Percentiles rank a stretch among this genome's conserved stretches.
Conservation (phyloP, 1,140 invertebrate species). For the Pseudomyrmex sp. region DNA sequence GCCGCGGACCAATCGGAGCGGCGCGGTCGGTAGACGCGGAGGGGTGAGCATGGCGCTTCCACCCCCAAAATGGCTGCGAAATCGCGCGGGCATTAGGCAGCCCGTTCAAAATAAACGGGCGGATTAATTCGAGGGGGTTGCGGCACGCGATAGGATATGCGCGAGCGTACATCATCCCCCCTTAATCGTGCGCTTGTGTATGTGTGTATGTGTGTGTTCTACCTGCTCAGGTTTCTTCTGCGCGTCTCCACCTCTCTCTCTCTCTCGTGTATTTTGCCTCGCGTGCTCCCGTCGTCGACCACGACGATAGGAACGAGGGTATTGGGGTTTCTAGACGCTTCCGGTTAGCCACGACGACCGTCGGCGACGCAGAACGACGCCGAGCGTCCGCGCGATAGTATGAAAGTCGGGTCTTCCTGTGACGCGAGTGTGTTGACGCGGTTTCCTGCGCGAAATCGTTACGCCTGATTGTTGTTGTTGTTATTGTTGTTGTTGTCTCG, state of each 20-base stretch:
- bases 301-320: slow-evolving; percentile 28
- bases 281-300: slow-evolving; percentile 7
- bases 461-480: not conserved
- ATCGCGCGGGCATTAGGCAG: slow-evolving; percentile 81
- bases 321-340: slow-evolving; percentile 43
- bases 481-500: slow-evolving; percentile 1
- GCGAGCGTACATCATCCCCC: slow-evolving; percentile 5
- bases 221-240: not conserved
- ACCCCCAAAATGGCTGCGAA: slow-evolving; percentile 85
- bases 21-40: not conserved
- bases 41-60: slow-evolving; percentile 70
- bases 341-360: slow-evolving; percentile 52
- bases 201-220: too few relatives aligned
- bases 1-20: slow-evolving; percentile 55
- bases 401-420: slow-evolving; percentile 55
- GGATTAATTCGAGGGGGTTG: slow-evolving; percentile 82
- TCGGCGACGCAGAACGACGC: slow-evolving; percentile 71
- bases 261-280: not conserved
- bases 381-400: slow-evolving; percentile 68
- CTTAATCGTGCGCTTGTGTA: not conserved
- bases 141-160: slow-evolving; percentile 56
- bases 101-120: slow-evolving; percentile 84
- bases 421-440: slow-evolving; percentile 21
- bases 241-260: slow-evolving; percentile 9
- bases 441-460: not conserved